Conservation (phyloP, 2,797 vertebrate species). For the Chelidonichthys spinosus region DNA sequence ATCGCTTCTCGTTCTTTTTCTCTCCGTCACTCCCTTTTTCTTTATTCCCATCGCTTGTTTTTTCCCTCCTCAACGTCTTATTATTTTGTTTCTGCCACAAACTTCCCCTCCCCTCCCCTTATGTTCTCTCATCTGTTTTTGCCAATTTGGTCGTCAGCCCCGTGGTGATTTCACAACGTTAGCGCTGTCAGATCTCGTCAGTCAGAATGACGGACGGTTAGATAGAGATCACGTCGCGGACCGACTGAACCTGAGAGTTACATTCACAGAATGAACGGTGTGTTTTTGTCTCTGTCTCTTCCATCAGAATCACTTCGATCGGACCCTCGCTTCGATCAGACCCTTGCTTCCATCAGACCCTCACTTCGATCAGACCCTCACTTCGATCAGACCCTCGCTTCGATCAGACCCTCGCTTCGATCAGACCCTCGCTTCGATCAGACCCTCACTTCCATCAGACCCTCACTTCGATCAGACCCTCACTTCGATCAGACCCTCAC, state of each 20-base stretch:
- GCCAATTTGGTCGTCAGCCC: constrained; percentile 46
- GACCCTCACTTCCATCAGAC: no score
- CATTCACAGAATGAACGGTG: background rate
- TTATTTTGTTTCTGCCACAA: constrained; percentile 11
- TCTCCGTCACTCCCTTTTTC: background rate
- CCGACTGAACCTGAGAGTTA: background rate
- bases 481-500: no score
- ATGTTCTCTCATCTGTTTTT: constrained; percentile 44
- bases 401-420: no score
- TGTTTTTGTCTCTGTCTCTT: background rate
- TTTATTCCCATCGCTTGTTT: background rate
- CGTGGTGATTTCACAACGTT: constrained; percentile 44
- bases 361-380: no score
- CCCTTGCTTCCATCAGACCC: no score
- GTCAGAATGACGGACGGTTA: constrained; percentile 21
- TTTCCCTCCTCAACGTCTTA: constrained; percentile 10
- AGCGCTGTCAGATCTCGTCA: constrained; percentile 34
- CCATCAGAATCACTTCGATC: no score
- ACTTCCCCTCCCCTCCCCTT: constrained; percentile 8
- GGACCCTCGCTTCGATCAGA: no score
- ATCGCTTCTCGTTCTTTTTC: background rate
- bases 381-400: no score
- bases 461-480: no score
- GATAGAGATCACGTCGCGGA: background rate
- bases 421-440: no score